Percentiles rank a stretch among this genome's conserved stretches.
Conservation (phyloP, 2,113 vertebrate species). For the Hydrochoerus hydrochaeris region DNA sequence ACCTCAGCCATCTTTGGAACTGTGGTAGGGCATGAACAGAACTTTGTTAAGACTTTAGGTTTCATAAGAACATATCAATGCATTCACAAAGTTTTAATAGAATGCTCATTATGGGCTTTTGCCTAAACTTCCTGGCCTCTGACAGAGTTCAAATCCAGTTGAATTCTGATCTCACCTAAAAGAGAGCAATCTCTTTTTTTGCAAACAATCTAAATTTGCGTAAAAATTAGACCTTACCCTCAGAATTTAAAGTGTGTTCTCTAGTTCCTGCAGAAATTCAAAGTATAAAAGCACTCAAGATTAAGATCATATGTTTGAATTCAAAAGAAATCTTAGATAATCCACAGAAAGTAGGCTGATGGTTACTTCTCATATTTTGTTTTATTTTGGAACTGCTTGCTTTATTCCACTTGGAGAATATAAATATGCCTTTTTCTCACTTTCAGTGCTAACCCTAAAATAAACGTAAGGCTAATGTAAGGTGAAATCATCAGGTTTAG, state of each 20-base stretch:
- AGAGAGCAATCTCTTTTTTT: constrained; percentile 41
- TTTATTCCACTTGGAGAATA: neutral
- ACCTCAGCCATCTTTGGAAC: neutral
- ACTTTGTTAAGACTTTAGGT: neutral
- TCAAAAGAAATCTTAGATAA: neutral
- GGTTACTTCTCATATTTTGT: neutral
- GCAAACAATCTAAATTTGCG: constrained; percentile 44
- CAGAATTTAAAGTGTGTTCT: constrained; percentile 23
- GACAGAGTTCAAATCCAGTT: constrained; percentile 65
- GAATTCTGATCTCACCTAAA: constrained; percentile 45
- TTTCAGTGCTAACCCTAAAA: neutral
- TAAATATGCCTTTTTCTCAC: neutral
- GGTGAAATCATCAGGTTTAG: neutral
- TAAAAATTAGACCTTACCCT: constrained; percentile 55
- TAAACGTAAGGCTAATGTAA: neutral
- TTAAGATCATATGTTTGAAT: neutral
- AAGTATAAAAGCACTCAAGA: neutral
- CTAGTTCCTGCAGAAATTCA: neutral
- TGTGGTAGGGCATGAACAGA: neutral
- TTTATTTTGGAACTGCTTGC: neutral
- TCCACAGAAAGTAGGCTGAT: neutral
- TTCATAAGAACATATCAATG: neutral
- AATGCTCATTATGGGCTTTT: neutral
- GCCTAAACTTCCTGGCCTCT: constrained; percentile 45
- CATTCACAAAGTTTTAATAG: constrained; percentile 8